Base-by-base conservation (phyloP, 2,797 vertebrate species). In the Tadarida brasiliensis region DNA sequence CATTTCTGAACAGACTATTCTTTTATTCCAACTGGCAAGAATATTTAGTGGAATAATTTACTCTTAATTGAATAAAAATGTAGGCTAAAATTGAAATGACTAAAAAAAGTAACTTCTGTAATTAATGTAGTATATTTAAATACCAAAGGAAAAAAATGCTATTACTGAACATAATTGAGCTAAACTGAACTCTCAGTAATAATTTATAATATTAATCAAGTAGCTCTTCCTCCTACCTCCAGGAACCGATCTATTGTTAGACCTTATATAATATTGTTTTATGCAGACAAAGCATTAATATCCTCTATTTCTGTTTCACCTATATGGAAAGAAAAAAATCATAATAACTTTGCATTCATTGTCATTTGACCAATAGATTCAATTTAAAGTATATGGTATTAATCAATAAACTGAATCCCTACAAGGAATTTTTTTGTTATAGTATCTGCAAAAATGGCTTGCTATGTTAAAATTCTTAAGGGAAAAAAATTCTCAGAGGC, bases 41-140 rank as follows among this genome's bases (percentile, higher is more conserved):
- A 80, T 87, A 76, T 74, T 87, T 87, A 90, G 19, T 80, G n/a
- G n/a, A 51, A 71, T 89, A 68, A 68, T n/a, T 90, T 86, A 76
- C 83, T 86, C 11, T 30, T 86, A 77, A 82, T 54, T 83, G 57
- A 82, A 74, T 76, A 47, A 90, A 63, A 91, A 33, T 51, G 11
- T 54, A 61, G 35, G 47, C 15, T 74, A 22, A 91, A 87, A 47
- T 35, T 56, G 4, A 86, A 88, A 74, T 73, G 26, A 30, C 44
- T 90, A 70, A 39, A 77, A 49, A 93, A 91, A 51, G 14, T 56
- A 88, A 91, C 9, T 88, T 61, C 11, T 91, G 11, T 14, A 95
- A 73, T 63, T 54, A 33, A 78, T 80, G 0, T 26, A 22, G 9
- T 70, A 47, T 28, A 67, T 33, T 71, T 77, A 84, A 88, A 71